Base-by-base conservation (phyloP, 2,888 invertebrate species). In the Galeruca laticollis region DNA sequence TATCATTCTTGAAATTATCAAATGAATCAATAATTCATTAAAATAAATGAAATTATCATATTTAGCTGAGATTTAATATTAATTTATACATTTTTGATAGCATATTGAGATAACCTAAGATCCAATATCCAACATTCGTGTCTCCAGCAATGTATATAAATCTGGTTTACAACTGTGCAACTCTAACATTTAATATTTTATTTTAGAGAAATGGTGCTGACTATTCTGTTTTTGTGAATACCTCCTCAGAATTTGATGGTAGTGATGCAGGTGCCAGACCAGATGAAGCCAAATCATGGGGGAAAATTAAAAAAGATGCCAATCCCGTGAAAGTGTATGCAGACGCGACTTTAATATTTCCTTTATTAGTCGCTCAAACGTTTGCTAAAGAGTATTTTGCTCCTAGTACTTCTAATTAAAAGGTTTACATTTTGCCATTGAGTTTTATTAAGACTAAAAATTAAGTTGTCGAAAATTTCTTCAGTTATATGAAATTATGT, bases 251-350 rank as follows among this genome's bases (percentile, higher is more conserved):
- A 86, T 99, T 93, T 88, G 99, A 99, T 87, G 99, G 97, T 0
- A 98, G 97, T 82, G 99, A 99, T 84, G 94, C 98, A 37, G 99
- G 99, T 0, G 99, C 99, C 0, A 88, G 95, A 68, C 99, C 99
- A 0, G 99, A 99, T 87, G 99, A 99, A 86, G 99, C 99, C 0
- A 90, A 98, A 1, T 98, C 98, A 2, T 99, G 99, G 99, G 99
- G 99, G 0, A 99, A 99, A 87, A 98, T 99, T 70, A 92, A 91
- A 80, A 91, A 91, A 74, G 92, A 93, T 73, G 96, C 98, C 0
- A 90, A 88, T 31, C 96, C 98, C 0, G 95, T 98, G 0, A 99
- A 99, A 86, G 90, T 93, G 77, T 96, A 94, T 87, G 95, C 94
- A 0, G 99, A 99, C 85, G 98, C 98, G 2, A 94, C 94, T 43